Evolutionary conservation across 1,140 invertebrate species (phyloP), one percentile per base, ranked within the genome.

Genomic region (Epicauta chinensis): DNA sequence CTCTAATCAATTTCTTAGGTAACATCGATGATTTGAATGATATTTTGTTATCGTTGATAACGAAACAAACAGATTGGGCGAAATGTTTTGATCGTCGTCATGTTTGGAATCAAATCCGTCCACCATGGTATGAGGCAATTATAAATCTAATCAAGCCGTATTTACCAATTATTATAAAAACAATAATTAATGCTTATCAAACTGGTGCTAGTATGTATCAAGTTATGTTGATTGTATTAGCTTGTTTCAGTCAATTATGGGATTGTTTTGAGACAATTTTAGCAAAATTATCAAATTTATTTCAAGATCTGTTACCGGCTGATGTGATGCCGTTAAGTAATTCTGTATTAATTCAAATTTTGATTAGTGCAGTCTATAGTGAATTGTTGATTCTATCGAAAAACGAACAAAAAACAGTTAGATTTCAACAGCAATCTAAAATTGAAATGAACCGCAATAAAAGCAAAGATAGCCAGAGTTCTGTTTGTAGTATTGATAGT

Each of bases 51-150:
- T 76, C 79, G 48, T 73, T 77, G 0, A 70, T 88, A 35, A 75
- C 74, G 52, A 72, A 75, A 41, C 67, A 72, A 30, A 47, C 57
- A 2, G 71, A 77, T 13, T 87, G 85, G 86, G 76, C 78, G 1
- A 77, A 77, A 50, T 83, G 82, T 62, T 73, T 88, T 35, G 82
- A 87, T 65, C 81, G 81, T 63, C 70, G 83, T 54, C 82, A 66
- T 82, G 76, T 89, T 1, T 89, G 86, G 86, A 87, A 86, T 69
- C 82, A 86, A 62, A 77, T 81, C 23, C 73, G 82, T 16, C 83
- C 84, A 16, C 75, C 84, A 0, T 89, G 86, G 86, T 69, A 86
- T 40, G 78, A 84, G 48, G 83, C 82, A 2, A 70, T 88, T 10
- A 64, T 87, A 49, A 75, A 77, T 14, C 73, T 83, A 4, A 69